Evolutionary conservation across 2,888 invertebrate species (phyloP), one percentile per base, ranked within the genome.

Genomic region (Cheiracanthium punctorium): DNA sequence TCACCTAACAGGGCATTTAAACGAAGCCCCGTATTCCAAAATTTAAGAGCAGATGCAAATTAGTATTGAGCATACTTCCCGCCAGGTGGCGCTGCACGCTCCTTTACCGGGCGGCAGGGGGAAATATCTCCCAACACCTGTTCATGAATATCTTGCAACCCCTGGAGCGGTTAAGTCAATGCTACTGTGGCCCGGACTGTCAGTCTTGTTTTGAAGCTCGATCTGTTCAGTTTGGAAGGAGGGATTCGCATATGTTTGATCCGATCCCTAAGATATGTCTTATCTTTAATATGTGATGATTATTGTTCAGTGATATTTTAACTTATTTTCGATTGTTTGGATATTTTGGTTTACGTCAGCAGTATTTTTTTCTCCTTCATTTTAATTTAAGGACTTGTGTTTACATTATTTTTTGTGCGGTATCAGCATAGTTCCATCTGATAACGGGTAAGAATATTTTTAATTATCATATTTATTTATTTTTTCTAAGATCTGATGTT

Each of bases 11-110:
- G n/a, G n/a, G n/a, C n/a, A n/a, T n/a, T n/a, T n/a, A n/a, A n/a
- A n/a, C n/a, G n/a, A n/a, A n/a, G n/a, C n/a, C n/a, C n/a, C n/a
- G n/a, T n/a, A n/a, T n/a, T n/a, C n/a, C n/a, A n/a, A n/a, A 52
- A 30, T 30, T 67, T 67, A 67, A 67, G 30, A 67, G 67, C 67
- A 67, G 30, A 67, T 67, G 67, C 67, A 30, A 67, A 67, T 14
- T 28, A 4, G 10, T 29, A 28, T 24, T 0, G n/a, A 32, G n/a
- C 2, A 67, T 32, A n/a, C 30, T 32, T 24, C 32, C 32, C 14
- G 14, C 58, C 8, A 48, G 58, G n/a, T 58, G 58, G 58, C 58
- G 58, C 58, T 24, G 58, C 24, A 12, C 48, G 17, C 17, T 24
- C 24, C 24, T 48, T 37, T 37, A 37, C 10, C 48, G 24, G 1